Conservation (phyloP, 2,797 vertebrate species). For the Scarus forsteni region DNA sequence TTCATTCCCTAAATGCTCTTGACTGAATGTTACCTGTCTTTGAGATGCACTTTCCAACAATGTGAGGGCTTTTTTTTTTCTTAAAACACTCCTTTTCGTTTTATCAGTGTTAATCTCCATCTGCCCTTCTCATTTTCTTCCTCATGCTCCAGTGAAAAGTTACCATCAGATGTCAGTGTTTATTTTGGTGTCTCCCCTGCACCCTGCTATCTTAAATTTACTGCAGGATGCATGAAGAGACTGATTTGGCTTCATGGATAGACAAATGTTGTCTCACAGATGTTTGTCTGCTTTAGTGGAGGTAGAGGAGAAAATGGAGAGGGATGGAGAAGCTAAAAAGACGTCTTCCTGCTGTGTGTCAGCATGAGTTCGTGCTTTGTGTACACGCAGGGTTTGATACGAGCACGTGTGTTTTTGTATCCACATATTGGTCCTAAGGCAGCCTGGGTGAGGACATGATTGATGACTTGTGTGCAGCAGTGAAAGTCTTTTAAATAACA, state of each 20-base stretch:
- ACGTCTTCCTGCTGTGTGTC: slow-evolving; percentile 29
- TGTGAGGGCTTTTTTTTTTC: not conserved
- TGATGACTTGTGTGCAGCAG: slow-evolving; percentile 79
- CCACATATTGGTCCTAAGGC: slow-evolving; percentile 52
- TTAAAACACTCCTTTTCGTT: not conserved
- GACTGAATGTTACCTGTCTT: too few species aligned
- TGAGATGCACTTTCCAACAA: not conserved
- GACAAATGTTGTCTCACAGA: slow-evolving; percentile 40
- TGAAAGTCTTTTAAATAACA: slow-evolving; percentile 74
- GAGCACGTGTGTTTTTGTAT: slow-evolving; percentile 53
- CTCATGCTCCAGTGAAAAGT: slow-evolving; percentile 39
- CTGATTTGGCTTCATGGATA: slow-evolving; percentile 46
- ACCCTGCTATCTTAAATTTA: slow-evolving; percentile 19
- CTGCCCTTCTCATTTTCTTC: slow-evolving; percentile 17
- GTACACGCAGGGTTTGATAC: slow-evolving; percentile 51
- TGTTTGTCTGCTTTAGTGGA: slow-evolving; percentile 27
- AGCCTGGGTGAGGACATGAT: slow-evolving; percentile 64
- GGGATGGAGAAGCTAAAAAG: slow-evolving; percentile 13
- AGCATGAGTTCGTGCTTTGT: slow-evolving; percentile 47
- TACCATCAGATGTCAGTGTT: slow-evolving; percentile 59
- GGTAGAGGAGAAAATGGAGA: not conserved
- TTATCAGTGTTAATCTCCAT: not conserved
- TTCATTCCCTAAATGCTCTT: too few species aligned
- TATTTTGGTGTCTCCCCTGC: slow-evolving; percentile 44
- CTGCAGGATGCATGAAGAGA: slow-evolving; percentile 25